A percentile compares a stretch with the other conserved stretches of the same genome.
These are phyloP conservation scores for Agriotes lineatus DNA, from an alignment of 2,888 invertebrate genomes.

Conservation along the genomic window DNA sequence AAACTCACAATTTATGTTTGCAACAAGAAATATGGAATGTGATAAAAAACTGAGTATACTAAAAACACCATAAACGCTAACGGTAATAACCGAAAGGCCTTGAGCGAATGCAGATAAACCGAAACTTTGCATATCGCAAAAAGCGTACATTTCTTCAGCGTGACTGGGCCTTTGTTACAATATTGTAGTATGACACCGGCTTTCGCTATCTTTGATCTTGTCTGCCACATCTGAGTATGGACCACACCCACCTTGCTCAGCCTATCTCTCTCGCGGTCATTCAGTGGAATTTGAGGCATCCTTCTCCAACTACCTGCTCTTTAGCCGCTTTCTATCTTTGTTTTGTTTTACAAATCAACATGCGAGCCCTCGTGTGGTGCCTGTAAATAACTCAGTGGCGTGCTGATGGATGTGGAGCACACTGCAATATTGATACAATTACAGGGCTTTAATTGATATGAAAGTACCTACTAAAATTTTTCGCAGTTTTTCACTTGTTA, in stretches of 20 bases:
- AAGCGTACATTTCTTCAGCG: not conserved
- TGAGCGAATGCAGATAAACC: not conserved
- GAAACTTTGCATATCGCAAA: not conserved
- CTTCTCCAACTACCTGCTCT: conserved; percentile 14
- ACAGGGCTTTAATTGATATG: too few relatives aligned
- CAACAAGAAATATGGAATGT: too few relatives aligned
- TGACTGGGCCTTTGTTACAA: conserved; percentile 37
- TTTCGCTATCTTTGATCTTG: conserved; percentile 52
- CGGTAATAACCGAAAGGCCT: too few relatives aligned
- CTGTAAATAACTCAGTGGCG: conserved; percentile 13
- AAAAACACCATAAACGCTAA: too few relatives aligned
- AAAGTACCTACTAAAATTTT: too few relatives aligned
- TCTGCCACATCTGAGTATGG: conserved; percentile 47
- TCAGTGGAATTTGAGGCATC: conserved; percentile 16
- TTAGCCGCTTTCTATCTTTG: not conserved
- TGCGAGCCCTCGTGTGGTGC: not conserved
- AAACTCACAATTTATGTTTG: too few relatives aligned
- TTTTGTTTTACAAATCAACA: conserved; percentile 22
- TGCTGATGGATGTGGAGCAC: too few relatives aligned
- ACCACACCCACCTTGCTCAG: conserved; percentile 42
- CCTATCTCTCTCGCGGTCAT: conserved; percentile 23
- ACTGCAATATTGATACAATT: too few relatives aligned
- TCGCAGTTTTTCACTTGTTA: too few relatives aligned
- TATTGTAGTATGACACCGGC: conserved; percentile 40
- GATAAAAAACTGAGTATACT: too few relatives aligned